Conservation (phyloP, 2,113 vertebrate species). For the Phrynosoma platyrhinos region DNA sequence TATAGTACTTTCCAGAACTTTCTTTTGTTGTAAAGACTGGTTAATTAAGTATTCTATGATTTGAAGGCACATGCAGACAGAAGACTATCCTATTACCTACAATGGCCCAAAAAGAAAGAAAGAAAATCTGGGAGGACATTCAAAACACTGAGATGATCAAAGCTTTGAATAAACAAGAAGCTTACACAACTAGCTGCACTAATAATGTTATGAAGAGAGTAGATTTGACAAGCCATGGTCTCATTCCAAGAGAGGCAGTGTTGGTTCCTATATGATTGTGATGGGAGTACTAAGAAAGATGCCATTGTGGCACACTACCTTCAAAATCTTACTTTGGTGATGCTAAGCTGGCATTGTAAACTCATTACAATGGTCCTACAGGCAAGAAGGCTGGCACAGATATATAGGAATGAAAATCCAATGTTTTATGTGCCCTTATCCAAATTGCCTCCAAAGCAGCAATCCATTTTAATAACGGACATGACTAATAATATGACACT, state of each 20-base stretch:
- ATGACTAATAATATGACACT: background rate
- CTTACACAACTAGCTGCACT: constrained; percentile 5
- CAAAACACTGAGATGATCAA: constrained; percentile 26
- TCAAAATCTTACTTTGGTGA: too few relatives aligned
- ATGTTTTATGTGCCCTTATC: background rate
- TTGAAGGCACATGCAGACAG: too few relatives aligned
- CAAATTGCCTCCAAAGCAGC: background rate
- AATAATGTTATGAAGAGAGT: constrained; percentile 4
- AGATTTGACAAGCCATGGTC: constrained; percentile 1
- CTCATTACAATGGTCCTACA: background rate
- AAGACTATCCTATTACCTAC: constrained; percentile 6
- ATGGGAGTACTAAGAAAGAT: background rate
- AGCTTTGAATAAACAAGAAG: background rate
- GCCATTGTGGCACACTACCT: background rate
- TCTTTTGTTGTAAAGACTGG: constrained; percentile 27
- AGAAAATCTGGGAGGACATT: constrained; percentile 1
- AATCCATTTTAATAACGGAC: background rate
- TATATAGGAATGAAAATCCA: background rate
- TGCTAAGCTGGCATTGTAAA: background rate
- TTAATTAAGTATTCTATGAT: constrained; percentile 27
- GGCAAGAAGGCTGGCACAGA: too few relatives aligned
- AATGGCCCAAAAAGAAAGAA: constrained; percentile 21
- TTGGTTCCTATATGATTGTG: background rate
- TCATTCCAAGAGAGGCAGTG: background rate
- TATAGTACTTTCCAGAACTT: constrained; percentile 63